These are phyloP conservation scores for Acanthiza pusilla DNA, from an alignment of 2,797 vertebrate genomes.

Conservation along the genomic window DNA sequence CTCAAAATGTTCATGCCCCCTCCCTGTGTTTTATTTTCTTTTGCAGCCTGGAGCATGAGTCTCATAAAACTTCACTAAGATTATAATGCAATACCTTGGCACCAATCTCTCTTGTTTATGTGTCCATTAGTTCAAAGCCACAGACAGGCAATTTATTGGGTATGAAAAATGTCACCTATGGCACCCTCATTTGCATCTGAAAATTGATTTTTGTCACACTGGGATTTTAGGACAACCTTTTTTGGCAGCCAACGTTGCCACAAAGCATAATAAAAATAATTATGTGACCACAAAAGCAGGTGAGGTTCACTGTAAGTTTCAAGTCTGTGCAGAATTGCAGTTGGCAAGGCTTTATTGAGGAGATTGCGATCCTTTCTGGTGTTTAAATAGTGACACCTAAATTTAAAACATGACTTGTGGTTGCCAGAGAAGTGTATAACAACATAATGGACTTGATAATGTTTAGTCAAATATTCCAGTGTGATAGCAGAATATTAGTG, in stretches of 20 bases:
- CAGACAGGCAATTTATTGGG: conserved; percentile 73
- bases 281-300: conserved; percentile 51
- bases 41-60: neutral
- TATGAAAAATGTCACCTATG: conserved; percentile 73
- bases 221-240: conserved; percentile 70
- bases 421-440: neutral
- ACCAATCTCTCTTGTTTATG: conserved; percentile 70
- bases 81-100: conserved; percentile 54
- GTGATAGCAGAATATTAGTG: neutral
- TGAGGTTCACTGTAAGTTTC: conserved; percentile 57
- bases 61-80: conserved; percentile 29
- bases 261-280: conserved; percentile 73
- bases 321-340: conserved; percentile 24
- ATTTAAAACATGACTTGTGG: conserved; percentile 33
- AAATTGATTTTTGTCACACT: conserved; percentile 78
- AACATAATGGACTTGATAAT: neutral
- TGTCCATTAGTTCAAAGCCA: conserved; percentile 73
- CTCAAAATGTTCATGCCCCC: neutral
- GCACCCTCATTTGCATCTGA: conserved; percentile 73
- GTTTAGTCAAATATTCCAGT: neutral
- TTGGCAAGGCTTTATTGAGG: conserved; percentile 63
- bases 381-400: conserved; percentile 68
- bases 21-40: neutral
- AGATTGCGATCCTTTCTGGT: conserved; percentile 56
- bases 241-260: conserved; percentile 56